Conservation (phyloP, 2,888 invertebrate species). For the Diplazon laetatorius region DNA sequence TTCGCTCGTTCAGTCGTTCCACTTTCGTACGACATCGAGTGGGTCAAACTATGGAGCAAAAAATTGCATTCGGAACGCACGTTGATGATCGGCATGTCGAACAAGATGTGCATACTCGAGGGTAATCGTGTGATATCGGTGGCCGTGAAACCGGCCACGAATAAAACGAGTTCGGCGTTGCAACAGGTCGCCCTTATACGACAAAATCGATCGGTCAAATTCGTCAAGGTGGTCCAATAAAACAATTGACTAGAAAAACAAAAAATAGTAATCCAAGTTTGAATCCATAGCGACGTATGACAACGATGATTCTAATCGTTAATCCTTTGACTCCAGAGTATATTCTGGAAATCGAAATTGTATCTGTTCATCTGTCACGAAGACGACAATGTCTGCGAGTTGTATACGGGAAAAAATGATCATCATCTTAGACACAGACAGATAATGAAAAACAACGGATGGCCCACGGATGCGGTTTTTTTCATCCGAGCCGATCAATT, state of each 20-base stretch:
- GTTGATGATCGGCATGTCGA: constrained; percentile 58
- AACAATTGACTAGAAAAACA: too few relatives aligned
- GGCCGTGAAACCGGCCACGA: constrained; percentile 50
- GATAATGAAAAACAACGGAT: constrained; percentile 61
- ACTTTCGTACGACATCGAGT: constrained; percentile 65
- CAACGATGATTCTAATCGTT: too few relatives aligned
- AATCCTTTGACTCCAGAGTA: constrained; percentile 62
- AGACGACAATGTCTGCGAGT: constrained; percentile 63
- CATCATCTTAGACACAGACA: constrained; percentile 66
- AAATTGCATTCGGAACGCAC: constrained; percentile 55
- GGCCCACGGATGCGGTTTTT: constrained; percentile 71
- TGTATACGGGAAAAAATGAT: constrained; percentile 67
- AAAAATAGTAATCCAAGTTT: too few relatives aligned
- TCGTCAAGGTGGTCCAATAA: constrained; percentile 69
- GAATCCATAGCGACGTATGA: too few relatives aligned
- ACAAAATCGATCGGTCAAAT: constrained; percentile 55
- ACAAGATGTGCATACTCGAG: constrained; percentile 67
- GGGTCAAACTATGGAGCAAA: constrained; percentile 63
- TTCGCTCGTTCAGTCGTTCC: constrained; percentile 56
- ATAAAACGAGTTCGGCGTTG: constrained; percentile 50
- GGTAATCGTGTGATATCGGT: constrained; percentile 64
- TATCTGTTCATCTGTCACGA: constrained; percentile 72
- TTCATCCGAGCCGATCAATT: constrained; percentile 70
- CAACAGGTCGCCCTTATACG: constrained; percentile 42
- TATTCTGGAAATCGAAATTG: constrained; percentile 68